A percentile compares a stretch with the other conserved stretches of the same genome.
These are phyloP conservation scores for Meandrusa payeni DNA, from an alignment of 2,888 invertebrate genomes.

Conservation along the genomic window DNA sequence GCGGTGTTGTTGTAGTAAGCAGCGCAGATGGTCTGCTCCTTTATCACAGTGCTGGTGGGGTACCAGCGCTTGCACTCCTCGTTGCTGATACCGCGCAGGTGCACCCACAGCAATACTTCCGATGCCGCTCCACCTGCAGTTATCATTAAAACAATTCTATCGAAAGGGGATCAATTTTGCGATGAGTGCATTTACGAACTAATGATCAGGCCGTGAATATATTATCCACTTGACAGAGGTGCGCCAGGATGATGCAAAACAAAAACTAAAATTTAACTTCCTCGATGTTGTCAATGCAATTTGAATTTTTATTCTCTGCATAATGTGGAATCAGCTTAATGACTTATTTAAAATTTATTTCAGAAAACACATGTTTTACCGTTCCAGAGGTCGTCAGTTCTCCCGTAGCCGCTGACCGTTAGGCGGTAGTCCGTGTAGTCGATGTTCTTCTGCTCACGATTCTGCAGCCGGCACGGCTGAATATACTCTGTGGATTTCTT, in stretches of 20 bases:
- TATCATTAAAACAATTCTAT: too few relatives aligned
- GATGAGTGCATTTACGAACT: too few relatives aligned
- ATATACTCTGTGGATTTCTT: constrained; percentile 43
- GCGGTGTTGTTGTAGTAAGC: constrained; percentile 54
- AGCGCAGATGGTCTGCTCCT: constrained; percentile 54
- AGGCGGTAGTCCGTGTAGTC: constrained; percentile 44
- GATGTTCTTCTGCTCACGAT: constrained; percentile 44
- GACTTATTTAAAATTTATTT: too few relatives aligned
- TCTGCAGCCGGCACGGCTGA: constrained; percentile 59
- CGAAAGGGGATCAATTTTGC: too few relatives aligned
- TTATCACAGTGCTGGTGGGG: constrained; percentile 41
- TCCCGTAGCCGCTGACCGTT: constrained; percentile 59
- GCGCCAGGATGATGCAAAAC: too few relatives aligned
- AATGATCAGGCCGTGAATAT: too few relatives aligned
- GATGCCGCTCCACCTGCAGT: constrained; percentile 54
- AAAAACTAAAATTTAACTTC: too few relatives aligned
- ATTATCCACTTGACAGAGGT: too few relatives aligned
- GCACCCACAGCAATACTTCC: constrained; percentile 67
- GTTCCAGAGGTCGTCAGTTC: constrained; percentile 50
- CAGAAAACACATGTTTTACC: too few relatives aligned
- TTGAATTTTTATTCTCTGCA: too few relatives aligned
- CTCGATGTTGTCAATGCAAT: too few relatives aligned
- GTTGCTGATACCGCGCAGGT: constrained; percentile 60
- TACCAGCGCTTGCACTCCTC: constrained; percentile 53
- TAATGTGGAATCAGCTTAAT: too few relatives aligned